Base-by-base conservation (phyloP, 2,888 invertebrate genomes). In the Tortricodes alternella region DNA sequence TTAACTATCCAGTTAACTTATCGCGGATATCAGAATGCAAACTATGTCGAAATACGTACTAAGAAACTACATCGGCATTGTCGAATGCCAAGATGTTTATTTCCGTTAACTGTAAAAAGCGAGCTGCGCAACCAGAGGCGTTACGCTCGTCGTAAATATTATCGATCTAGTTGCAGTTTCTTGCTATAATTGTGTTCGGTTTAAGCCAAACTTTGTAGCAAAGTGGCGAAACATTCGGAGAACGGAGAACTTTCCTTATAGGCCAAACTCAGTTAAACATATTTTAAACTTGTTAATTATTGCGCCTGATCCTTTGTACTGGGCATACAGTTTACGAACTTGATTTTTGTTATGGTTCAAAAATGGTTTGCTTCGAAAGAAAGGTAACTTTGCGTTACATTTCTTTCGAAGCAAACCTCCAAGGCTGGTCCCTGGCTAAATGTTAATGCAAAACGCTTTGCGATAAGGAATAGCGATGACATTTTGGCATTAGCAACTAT, bases 111-210 rank as follows among this genome's bases (percentile, higher is more conserved):
- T 37, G 9, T 13, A 27, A 24, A 21, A 38, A 46, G 15, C 37
- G 13, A 46, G 5, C n/a, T 29, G 7, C 27, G 46, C 39, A 46
- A 34, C 39, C 34, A 29, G n/a, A n/a, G n/a, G n/a, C n/a, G 55
- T 50, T 13, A 6, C 24, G 21, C 18, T 32, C 16, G 53, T 5
- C 18, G 48, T 43, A 57, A 51, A 59, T 52, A 46, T 21, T 57
- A 55, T 53, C 46, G 58, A 58, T 61, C 60, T 18, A 62, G 55
- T 64, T 63, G 50, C 55, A 64, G 51, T 64, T 64, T 61, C 32
- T 48, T 27, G 46, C 59, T 63, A 62, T 58, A 61, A 62, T 62
- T 63, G 58, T 53, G 23, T 62, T 59, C 59, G 46, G 60, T 60
- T 62, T 59, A 59, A 62, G 56, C 41, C 46, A 46, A 21, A 21